Evolutionary conservation across 2,113 vertebrate genomes (phyloP).

Genomic region (Fulmarus glacialis): DNA sequence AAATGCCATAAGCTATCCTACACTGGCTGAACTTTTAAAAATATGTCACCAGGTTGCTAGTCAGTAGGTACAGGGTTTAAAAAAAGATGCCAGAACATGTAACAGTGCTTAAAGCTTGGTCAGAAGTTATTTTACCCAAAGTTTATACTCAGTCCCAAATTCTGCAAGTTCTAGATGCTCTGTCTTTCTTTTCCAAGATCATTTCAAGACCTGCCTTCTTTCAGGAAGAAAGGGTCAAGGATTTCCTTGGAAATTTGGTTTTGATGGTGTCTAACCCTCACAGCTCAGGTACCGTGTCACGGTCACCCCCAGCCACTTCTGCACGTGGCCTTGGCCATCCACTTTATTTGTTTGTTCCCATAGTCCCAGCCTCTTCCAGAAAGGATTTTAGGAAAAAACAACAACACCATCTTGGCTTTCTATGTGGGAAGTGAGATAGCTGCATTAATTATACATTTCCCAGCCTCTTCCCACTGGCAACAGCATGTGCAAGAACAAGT

Average conservation of each 20-base stretch:
- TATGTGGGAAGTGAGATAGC: conserved; percentile 10
- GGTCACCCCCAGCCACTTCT: neutral
- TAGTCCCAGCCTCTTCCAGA: neutral
- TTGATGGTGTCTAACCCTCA: neutral
- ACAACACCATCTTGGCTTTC: neutral
- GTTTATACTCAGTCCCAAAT: neutral
- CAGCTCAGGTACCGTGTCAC: neutral
- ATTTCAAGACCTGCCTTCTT: neutral
- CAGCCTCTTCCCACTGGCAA: conserved; percentile 1
- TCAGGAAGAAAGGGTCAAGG: neutral
- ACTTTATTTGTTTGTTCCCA: neutral
- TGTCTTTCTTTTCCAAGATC: neutral
- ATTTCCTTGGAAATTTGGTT: neutral
- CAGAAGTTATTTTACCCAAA: neutral
- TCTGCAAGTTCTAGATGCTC: neutral
- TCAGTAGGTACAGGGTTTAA: neutral
- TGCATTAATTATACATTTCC: neutral
- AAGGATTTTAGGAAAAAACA: neutral
- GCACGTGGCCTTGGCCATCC: rapidly evolving
- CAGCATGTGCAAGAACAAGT: neutral
- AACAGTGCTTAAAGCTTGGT: neutral
- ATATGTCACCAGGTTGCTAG: neutral
- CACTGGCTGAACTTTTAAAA: neutral
- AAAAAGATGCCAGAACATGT: neutral
- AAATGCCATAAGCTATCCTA: neutral